A percentile compares a stretch with the other conserved stretches of the same genome.
Conservation (phyloP, 2,113 vertebrate species). For the Peromyscus californicus region DNA sequence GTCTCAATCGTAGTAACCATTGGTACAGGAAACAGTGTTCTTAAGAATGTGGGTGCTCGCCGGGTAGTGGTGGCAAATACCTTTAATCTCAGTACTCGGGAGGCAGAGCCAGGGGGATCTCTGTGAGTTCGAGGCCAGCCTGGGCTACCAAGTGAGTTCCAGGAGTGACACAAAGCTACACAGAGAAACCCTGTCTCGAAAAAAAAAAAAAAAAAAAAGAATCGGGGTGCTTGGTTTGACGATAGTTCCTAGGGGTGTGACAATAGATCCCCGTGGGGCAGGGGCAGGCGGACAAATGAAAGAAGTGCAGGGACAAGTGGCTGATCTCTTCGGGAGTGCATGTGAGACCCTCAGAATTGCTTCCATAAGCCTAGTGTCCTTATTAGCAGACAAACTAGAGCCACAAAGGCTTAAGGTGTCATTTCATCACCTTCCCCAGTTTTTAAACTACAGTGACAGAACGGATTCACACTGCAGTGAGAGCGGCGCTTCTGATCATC, state of each 20-base stretch:
- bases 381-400: background rate
- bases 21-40: background rate
- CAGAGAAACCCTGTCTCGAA: too few species aligned
- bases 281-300: background rate
- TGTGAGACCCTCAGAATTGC: background rate
- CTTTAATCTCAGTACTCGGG: too few species aligned
- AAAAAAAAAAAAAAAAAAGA: background rate
- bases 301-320: background rate
- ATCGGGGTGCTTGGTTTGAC: background rate
- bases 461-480: constrained; percentile 3
- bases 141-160: too few species aligned
- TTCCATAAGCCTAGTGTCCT: background rate
- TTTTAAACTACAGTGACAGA: constrained; percentile 40
- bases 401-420: background rate
- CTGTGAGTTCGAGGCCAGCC: too few species aligned
- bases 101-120: too few species aligned
- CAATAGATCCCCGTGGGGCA: background rate
- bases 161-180: too few species aligned
- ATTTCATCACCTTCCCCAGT: background rate
- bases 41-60: background rate
- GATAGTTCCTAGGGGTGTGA: background rate
- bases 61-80: too few species aligned
- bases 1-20: background rate
- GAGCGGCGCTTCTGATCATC: background rate
- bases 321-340: background rate